phyloP scores from a whole-genome alignment of 1,140 invertebrate genomes.

The Delia radicum region DNA sequence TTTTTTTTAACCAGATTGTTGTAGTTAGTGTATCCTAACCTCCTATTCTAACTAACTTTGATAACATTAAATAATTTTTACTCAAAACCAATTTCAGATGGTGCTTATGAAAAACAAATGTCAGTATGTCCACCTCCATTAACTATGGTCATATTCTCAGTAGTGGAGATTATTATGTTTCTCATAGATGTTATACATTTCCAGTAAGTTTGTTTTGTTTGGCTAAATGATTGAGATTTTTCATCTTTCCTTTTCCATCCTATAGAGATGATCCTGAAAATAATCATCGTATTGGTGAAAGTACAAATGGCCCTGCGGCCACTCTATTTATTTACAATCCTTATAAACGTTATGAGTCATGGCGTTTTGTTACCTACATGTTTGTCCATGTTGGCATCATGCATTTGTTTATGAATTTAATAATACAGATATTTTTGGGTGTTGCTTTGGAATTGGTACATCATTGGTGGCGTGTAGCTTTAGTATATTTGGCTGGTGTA shows the following conservation, averaged over 20 bases:
- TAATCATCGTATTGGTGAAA: constrained; percentile 49
- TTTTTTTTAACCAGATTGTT: no score
- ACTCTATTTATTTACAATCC: constrained; percentile 89
- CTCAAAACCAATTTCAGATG: constrained; percentile 62
- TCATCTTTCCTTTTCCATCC: constrained; percentile 26
- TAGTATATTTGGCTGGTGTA: constrained; percentile 80
- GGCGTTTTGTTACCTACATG: constrained; percentile 95
- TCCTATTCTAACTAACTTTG: constrained; percentile 14
- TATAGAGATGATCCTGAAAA: constrained; percentile 50
- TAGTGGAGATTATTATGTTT: constrained; percentile 72
- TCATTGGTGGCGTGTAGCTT: constrained; percentile 84
- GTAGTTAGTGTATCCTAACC: no score
- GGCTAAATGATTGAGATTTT: background rate
- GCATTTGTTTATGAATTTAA: constrained; percentile 88
- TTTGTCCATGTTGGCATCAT: constrained; percentile 89
- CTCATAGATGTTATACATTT: constrained; percentile 63
- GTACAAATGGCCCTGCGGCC: constrained; percentile 71
- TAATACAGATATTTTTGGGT: constrained; percentile 90
- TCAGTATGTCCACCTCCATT: constrained; percentile 82
- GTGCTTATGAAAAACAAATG: constrained; percentile 82
- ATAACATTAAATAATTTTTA: constrained; percentile 42
- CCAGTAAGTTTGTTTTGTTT: constrained; percentile 41
- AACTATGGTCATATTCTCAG: constrained; percentile 78
- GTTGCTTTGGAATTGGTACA: constrained; percentile 95
- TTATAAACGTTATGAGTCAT: constrained; percentile 79